Evolutionary conservation across 2,113 vertebrate species (phyloP), one percentile per base, ranked within the genome.

Genomic region (Leptobrachium ailaonicum): DNA sequence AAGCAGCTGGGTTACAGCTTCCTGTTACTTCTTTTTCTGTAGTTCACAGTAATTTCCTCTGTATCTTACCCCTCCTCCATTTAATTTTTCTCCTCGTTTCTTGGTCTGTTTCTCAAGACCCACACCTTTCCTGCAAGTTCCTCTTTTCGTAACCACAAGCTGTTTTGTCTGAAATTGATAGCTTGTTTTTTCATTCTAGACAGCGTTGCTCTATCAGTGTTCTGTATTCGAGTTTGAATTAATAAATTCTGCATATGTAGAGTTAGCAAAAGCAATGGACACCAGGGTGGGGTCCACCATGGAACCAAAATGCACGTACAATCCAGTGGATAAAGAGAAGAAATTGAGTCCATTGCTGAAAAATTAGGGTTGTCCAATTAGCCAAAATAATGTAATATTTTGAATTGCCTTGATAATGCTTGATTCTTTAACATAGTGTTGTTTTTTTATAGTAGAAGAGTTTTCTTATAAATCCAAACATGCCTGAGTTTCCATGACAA

Each of bases 91-190:
- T 47, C 13, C 56, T 14, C 56, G 13, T 60, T 2, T 11, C 56
- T 60, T 60, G 32, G 2, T 77, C 54, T 50, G 20, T 64, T 41
- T 41, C 41, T 50, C 47, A 50, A 8, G 8, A 47, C 20, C 68
- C 12, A 5, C 43, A 62, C 76, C 67, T 66, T 41, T 43, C 43
- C 13, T 47, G 44, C 58, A 50, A 78, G 76, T 78, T 78, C 76
- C 76, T 78, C 68, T 78, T 45, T 70, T 20, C 12, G 14, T 32
- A 78, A 78, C 76, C 76, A 71, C 76, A 78, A 47, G 76, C 40
- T 77, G 12, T 77, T 50, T 50, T 50, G 47, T 50, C 4, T 50
- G 47, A 50, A 50, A 50, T 50, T 50, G 8, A 50, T 50, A 50
- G 47, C 47, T 5, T 50, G 4, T 8, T 50, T 12, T 54, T 60